Evolutionary conservation across 1,140 invertebrate species (phyloP), one percentile per base, ranked within the genome.

Genomic region (Caerostris darwini): DNA sequence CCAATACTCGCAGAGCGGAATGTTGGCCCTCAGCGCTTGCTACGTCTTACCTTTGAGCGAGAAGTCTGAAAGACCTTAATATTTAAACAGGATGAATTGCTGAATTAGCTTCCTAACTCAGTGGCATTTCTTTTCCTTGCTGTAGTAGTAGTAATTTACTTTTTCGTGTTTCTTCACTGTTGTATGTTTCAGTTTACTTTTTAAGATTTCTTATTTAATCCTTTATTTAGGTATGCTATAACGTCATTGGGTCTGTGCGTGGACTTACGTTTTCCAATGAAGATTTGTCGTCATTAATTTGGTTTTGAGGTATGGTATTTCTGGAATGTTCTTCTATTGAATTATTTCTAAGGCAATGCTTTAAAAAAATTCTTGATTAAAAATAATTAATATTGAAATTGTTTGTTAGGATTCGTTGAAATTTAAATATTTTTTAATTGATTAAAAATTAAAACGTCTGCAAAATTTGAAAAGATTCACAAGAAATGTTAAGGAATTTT

Each of bases 41-140:
- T 17, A 57, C 5, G 34, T 64, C 59, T 64, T 88, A 64, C 61
- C 58, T 88, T 67, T 6, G 19, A 88, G 61, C 58, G 53, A 67
- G 10, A 64, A 88, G 50, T 64, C 19, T 53, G 58, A 50, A 34
- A 64, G 58, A 64, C 57, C 50, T 88, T 88, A 88, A 88, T 88
- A 88, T 88, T 88, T 88, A 88, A 88, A 67, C 86, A 88, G 86
- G 58, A 88, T 64, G 86, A 64, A 88, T 88, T 88, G 59, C 86
- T 64, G 83, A 86, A 57, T 86, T 86, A 86, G 83, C n/a, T 86
- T 86, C 17, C 5, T 59, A n/a, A 34, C 83, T 61, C 83, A 59
- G 83, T 61, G 34, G 57, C 56, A 8, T 19, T 85, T 61, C 34
- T 50, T 86, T 59, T 5, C 34, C 34, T 59, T 58, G 3, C 3